phyloP scores from a whole-genome alignment of 2,113 vertebrate genomes.

The Hyla sarda region DNA sequence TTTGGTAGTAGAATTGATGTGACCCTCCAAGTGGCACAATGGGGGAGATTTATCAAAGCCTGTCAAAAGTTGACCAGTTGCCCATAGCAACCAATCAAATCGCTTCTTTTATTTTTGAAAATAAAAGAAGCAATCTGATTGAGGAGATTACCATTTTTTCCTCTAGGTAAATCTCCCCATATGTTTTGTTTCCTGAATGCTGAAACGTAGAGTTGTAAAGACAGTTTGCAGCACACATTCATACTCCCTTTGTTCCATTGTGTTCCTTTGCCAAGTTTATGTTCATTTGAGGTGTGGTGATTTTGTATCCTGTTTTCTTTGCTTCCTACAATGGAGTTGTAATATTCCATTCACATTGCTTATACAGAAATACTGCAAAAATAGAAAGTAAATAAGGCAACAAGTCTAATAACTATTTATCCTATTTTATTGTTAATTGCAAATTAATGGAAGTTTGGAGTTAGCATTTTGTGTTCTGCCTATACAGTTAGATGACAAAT shows the following conservation, averaged over 20 bases:
- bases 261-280: background rate
- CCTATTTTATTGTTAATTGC: background rate
- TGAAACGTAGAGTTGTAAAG: background rate
- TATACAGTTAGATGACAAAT: background rate
- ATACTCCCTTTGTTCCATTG: background rate
- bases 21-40: no score
- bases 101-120: no score
- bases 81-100: no score
- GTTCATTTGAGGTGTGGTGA: background rate
- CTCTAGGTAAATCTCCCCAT: no score
- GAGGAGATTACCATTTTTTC: no score
- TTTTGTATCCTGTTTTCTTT: conserved; percentile 3
- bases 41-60: no score
- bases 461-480: background rate
- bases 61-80: no score
- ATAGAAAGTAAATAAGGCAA: background rate
- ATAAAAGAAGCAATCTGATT: no score
- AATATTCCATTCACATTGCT: background rate
- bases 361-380: background rate
- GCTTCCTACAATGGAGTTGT: background rate
- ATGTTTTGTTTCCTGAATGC: no score
- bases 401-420: background rate
- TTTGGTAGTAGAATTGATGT: no score
- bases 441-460: background rate
- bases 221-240: background rate